A percentile compares a stretch with the other conserved stretches of the same genome.
These are phyloP conservation scores for Nyctalus aviator DNA, from an alignment of 2,797 vertebrate genomes.

Conservation along the genomic window DNA sequence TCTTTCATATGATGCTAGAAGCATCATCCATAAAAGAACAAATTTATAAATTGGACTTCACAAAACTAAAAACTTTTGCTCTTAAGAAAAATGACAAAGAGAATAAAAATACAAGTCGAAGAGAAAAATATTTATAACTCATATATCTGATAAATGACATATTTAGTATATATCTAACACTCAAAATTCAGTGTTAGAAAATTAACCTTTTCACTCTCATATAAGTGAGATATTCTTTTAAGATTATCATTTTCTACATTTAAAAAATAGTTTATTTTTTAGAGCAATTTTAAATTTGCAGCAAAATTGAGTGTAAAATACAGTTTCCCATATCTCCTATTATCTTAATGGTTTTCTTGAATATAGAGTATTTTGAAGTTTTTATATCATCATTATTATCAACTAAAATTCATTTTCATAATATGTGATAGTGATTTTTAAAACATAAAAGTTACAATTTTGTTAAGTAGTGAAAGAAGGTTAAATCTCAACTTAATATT, in stretches of 20 bases:
- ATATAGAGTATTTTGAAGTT: not conserved
- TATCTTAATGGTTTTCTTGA: not conserved
- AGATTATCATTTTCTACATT: not conserved
- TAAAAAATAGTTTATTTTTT: not conserved
- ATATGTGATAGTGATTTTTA: not conserved
- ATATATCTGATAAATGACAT: not conserved
- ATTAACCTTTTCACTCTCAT: not conserved
- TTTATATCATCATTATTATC: not conserved
- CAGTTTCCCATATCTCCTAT: not conserved
- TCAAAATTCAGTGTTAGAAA: not conserved
- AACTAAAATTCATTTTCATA: constrained; percentile 48
- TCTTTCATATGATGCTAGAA: not conserved
- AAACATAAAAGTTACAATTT: constrained; percentile 4
- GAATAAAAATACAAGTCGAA: not conserved
- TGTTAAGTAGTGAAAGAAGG: not conserved
- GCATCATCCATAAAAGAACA: not conserved
- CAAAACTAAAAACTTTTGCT: not conserved
- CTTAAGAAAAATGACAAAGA: not conserved
- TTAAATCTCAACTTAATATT: constrained; percentile 15
- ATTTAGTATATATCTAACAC: not conserved
- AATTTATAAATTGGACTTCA: not conserved
- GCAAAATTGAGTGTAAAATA: not conserved
- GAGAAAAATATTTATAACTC: constrained; percentile 20
- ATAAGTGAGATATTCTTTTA: not conserved
- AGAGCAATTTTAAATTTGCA: not conserved